A percentile compares a stretch with the other conserved stretches of the same genome.
phyloP scores from a whole-genome alignment of 2,888 invertebrate genomes.

The Apamea monoglypha region DNA sequence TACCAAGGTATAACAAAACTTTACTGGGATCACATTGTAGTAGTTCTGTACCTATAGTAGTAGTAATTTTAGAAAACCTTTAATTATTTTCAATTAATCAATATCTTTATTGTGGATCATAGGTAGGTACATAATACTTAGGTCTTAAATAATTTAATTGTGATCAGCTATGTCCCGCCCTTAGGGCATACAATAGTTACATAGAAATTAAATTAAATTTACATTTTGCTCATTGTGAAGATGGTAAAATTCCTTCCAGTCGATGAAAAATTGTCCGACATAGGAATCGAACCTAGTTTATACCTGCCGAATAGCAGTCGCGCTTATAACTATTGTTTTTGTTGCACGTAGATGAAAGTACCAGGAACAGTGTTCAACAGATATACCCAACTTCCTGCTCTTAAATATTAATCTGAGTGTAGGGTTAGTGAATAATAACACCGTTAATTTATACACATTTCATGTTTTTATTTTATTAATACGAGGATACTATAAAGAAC shows the following conservation, averaged over 20 bases:
- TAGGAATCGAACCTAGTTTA: not conserved
- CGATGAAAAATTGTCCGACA: not conserved
- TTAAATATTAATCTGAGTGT: not conserved
- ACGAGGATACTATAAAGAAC: no score
- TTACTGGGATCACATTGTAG: not conserved
- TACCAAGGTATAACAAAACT: not conserved
- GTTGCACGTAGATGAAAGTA: not conserved
- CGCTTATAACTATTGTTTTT: not conserved
- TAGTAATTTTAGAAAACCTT: not conserved
- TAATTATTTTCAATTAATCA: no score
- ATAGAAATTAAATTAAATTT: no score
- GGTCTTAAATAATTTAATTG: no score
- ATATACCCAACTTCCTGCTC: not conserved
- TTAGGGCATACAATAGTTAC: no score
- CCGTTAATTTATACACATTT: not conserved
- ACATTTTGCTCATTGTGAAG: no score
- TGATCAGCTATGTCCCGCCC: no score
- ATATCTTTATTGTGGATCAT: no score
- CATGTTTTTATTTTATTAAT: not conserved
- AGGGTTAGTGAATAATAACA: slow-evolving; percentile 11
- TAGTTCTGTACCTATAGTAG: not conserved
- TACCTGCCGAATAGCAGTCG: not conserved
- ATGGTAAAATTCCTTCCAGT: not conserved
- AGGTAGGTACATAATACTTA: no score
- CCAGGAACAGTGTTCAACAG: not conserved